Evolutionary conservation across 2,888 invertebrate species (phyloP).

Genomic region (Melanostoma scalare): DNA sequence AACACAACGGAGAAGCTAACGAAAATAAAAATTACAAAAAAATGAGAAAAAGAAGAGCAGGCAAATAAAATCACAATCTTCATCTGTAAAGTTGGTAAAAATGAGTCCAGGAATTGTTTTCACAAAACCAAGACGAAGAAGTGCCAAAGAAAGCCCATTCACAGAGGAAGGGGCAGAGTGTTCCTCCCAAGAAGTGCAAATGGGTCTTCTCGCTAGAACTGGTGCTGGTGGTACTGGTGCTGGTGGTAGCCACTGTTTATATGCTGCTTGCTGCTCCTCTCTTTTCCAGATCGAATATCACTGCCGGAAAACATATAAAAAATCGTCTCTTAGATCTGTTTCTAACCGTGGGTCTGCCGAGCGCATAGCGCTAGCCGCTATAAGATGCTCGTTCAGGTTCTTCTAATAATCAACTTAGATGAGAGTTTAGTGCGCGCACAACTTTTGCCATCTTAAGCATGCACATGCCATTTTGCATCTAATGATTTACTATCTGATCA

Average conservation of each 20-base stretch:
- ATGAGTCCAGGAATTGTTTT: constrained; percentile 70
- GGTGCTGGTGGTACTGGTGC: background rate
- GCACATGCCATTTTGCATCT: constrained; percentile 72
- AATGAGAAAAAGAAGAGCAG: constrained; percentile 44
- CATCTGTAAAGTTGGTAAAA: constrained; percentile 61
- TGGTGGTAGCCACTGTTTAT: constrained; percentile 49
- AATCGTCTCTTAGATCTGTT: constrained; percentile 68
- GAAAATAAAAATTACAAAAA: constrained; percentile 9
- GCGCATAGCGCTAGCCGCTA: constrained; percentile 12
- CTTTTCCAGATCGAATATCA: constrained; percentile 66
- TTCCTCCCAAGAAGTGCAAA: constrained; percentile 61
- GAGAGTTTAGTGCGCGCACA: constrained; percentile 66
- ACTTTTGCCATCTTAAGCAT: constrained; percentile 68
- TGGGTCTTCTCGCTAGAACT: constrained; percentile 32
- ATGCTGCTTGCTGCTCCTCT: constrained; percentile 25
- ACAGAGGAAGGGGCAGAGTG: constrained; percentile 23
- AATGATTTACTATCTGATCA: constrained; percentile 73
- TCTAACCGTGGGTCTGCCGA: constrained; percentile 31
- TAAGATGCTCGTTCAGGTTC: constrained; percentile 55
- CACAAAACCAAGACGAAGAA: constrained; percentile 42
- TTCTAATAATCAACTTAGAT: constrained; percentile 66
- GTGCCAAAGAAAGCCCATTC: constrained; percentile 62
- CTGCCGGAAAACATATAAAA: constrained; percentile 72
- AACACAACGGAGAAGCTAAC: constrained; percentile 9
- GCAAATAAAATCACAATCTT: constrained; percentile 70